Conservation (phyloP, 2,888 invertebrate species). For the Copidosoma aretas region DNA sequence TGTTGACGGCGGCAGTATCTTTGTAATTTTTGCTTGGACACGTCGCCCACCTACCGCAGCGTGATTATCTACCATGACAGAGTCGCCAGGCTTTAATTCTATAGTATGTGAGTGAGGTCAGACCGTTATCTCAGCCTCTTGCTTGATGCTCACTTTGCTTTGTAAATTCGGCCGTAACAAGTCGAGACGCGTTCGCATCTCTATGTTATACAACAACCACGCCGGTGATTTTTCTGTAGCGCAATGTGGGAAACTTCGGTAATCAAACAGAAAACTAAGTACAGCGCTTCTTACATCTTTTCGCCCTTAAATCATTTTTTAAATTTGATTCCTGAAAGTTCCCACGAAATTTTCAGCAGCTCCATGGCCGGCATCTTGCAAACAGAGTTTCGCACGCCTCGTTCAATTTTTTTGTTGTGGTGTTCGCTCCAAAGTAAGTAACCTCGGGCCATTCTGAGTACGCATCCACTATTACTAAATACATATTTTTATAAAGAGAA, state of each 20-base stretch:
- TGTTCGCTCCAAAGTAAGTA: constrained; percentile 14
- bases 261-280: constrained; percentile 30
- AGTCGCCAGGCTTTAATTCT: too few species aligned
- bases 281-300: constrained; percentile 9
- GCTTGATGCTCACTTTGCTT: background rate
- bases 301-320: constrained; percentile 24
- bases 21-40: too few species aligned
- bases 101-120: background rate
- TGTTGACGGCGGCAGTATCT: too few species aligned
- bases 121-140: background rate
- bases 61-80: too few species aligned
- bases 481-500: constrained; percentile 30
- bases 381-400: constrained; percentile 28
- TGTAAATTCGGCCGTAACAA: background rate
- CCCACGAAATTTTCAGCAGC: constrained; percentile 35
- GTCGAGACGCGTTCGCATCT: background rate
- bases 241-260: background rate
- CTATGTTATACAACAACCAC: too few species aligned
- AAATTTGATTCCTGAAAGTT: constrained; percentile 32
- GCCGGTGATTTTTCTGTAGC: background rate
- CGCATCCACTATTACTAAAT: background rate
- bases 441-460: background rate
- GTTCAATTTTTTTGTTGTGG: constrained; percentile 30
- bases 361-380: constrained; percentile 10
- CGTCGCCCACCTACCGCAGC: too few species aligned